These are phyloP conservation scores for Drosophila serrata DNA, from an alignment of 1,140 invertebrate genomes.

Conservation along the genomic window DNA sequence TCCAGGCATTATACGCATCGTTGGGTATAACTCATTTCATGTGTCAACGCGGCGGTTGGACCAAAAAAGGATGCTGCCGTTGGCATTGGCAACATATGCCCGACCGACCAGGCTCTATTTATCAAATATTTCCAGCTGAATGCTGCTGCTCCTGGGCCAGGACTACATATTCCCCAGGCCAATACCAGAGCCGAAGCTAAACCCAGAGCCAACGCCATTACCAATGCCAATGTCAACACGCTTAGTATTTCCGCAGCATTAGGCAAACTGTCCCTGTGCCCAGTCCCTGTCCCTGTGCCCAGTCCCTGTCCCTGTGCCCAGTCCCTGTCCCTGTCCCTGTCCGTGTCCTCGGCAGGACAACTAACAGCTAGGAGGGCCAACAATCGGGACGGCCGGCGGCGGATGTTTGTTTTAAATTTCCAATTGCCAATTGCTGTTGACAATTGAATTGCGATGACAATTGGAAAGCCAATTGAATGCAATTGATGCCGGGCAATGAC, in stretches of 20 bases:
- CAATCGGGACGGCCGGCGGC: slow-evolving; percentile 18
- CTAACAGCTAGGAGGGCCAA: background rate
- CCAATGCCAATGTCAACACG: slow-evolving; percentile 32
- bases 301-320: background rate
- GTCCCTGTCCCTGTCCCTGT: background rate
- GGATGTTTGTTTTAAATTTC: slow-evolving; percentile 75
- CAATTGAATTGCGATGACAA: slow-evolving; percentile 76
- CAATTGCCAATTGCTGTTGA: slow-evolving; percentile 68
- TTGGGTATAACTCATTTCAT: slow-evolving; percentile 12
- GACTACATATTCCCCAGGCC: slow-evolving; percentile 11
- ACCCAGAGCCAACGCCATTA: slow-evolving; percentile 16
- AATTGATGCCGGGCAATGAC: slow-evolving; percentile 65
- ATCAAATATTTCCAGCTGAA: slow-evolving; percentile 69
- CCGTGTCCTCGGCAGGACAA: background rate
- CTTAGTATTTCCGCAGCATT: slow-evolving; percentile 72
- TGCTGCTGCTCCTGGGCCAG: slow-evolving; percentile 7
- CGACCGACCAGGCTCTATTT: slow-evolving; percentile 35
- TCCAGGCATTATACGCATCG: background rate
- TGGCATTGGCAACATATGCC: slow-evolving; percentile 48
- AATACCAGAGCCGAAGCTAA: background rate
- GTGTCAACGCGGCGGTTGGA: slow-evolving; percentile 14
- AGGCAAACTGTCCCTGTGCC: slow-evolving; percentile 36
- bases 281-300: background rate
- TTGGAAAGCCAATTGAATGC: slow-evolving; percentile 77
- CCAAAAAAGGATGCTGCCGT: slow-evolving; percentile 17